Evolutionary conservation across 2,797 vertebrate genomes (phyloP), one percentile per base, ranked within the genome.

Genomic region (Enteromius thamalakanensis): DNA sequence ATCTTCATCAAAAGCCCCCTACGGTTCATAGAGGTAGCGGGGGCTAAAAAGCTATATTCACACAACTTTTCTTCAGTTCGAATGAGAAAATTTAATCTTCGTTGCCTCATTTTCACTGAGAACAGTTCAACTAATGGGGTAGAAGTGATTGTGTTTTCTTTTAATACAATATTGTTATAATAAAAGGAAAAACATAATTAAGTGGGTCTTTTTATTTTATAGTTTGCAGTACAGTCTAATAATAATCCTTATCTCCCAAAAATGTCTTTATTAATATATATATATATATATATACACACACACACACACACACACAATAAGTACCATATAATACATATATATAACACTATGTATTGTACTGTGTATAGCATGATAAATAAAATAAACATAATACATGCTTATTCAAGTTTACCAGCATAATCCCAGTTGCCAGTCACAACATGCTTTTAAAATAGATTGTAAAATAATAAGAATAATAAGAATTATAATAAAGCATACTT

Each of bases 21-120:
- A 79, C 4, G 14, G 29, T 53, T 79, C 29, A 17, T 17, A 37
- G 62, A 80, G 45, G 65, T 42, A 26, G 65, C 14, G 21, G 64
- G 64, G 47, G 64, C 32, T 79, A 55, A 69, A 68, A 42, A 53
- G 34, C 65, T 69, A 51, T 79, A 19, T 80, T 80, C 9, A 42
- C n/a, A 69, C n/a, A 42, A 80, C 32, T 55, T 69, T 69, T 80
- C 32, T 55, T 55, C 15, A 69, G 49, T 58, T 80, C 32, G 55
- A 42, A 69, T 37, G 75, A 77, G 32, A 53, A 68, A 53, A 69
- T 79, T 11, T 14, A 37, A 68, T 67, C 64, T 68, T 40, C 8
- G 53, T 26, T 6, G 15, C 29, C 58, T 40, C 15, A 45, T 45
- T 79, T 79, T 68, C n/a, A 68, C 64, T n/a, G 6, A 53, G 47